A percentile compares a stretch with the other conserved stretches of the same genome.
phyloP scores from a whole-genome alignment of 2,797 vertebrate species.

The Fistularia tabacaria region DNA sequence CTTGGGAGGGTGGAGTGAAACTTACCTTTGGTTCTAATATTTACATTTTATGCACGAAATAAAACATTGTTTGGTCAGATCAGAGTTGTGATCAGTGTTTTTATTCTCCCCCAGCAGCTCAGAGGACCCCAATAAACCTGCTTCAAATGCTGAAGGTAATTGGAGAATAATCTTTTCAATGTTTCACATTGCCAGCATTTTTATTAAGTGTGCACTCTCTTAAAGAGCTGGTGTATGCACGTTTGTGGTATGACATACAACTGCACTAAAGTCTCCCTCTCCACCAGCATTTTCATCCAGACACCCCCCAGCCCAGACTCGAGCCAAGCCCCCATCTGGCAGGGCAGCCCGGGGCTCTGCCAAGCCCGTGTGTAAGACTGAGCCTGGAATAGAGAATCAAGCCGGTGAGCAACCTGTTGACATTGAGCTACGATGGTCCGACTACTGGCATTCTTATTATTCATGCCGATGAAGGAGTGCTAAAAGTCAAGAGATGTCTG shows the following conservation, averaged over 20 bases:
- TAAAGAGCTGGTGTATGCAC: neutral
- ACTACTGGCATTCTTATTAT: neutral
- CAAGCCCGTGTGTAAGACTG: slow-evolving; percentile 85
- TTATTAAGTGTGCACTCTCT: neutral
- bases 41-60: neutral
- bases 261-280: slow-evolving; percentile 28
- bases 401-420: slow-evolving; percentile 63
- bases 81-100: neutral
- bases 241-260: slow-evolving; percentile 1
- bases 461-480: slow-evolving; percentile 1
- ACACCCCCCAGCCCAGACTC: slow-evolving; percentile 54
- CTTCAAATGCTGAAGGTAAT: slow-evolving; percentile 64
- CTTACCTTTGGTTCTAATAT: slow-evolving; percentile 27
- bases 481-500: neutral
- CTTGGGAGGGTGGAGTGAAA: slow-evolving; percentile 56
- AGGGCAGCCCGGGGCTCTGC: slow-evolving; percentile 49
- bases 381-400: slow-evolving; percentile 80
- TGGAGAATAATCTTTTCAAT: neutral
- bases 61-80: neutral
- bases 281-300: slow-evolving; percentile 45
- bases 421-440: slow-evolving; percentile 5
- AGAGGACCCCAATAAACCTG: slow-evolving; percentile 53
- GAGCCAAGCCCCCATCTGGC: slow-evolving; percentile 57
- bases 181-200: neutral
- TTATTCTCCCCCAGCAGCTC: slow-evolving; percentile 37